These are phyloP conservation scores for Proterorhinus semilunaris DNA, from an alignment of 2,113 vertebrate species.

Conservation along the genomic window DNA sequence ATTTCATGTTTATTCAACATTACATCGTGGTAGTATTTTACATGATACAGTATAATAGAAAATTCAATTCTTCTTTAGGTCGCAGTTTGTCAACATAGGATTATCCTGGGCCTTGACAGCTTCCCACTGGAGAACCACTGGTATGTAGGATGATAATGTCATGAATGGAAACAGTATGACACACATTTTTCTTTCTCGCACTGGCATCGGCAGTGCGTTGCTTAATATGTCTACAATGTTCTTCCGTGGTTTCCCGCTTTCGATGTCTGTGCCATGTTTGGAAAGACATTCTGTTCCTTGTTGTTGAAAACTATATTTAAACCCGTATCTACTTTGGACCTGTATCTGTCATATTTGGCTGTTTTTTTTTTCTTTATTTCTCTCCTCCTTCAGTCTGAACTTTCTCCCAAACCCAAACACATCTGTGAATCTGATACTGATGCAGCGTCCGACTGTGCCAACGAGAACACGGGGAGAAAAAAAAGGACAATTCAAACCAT, in stretches of 20 bases:
- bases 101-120: too few species aligned
- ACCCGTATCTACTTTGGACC: constrained; percentile 36
- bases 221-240: constrained; percentile 11
- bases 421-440: constrained; percentile 53
- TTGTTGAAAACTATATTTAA: constrained; percentile 30
- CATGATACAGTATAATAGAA: too few species aligned
- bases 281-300: constrained; percentile 46
- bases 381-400: constrained; percentile 37
- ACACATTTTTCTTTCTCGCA: not conserved
- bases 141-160: too few species aligned
- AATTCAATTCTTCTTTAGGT: too few species aligned
- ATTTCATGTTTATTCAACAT: too few species aligned
- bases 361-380: not conserved
- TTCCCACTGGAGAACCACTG: too few species aligned
- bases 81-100: too few species aligned
- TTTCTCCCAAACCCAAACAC: constrained; percentile 58
- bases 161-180: not conserved
- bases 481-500: constrained; percentile 39
- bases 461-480: constrained; percentile 50
- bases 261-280: constrained; percentile 9
- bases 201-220: not conserved
- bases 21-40: too few species aligned
- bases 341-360: constrained; percentile 44
- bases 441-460: constrained; percentile 42
- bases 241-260: not conserved